Percentiles rank a stretch among this genome's conserved stretches.
These are phyloP conservation scores for Corbicula japonica DNA, from an alignment of 2,888 invertebrate genomes.

Conservation along the genomic window DNA sequence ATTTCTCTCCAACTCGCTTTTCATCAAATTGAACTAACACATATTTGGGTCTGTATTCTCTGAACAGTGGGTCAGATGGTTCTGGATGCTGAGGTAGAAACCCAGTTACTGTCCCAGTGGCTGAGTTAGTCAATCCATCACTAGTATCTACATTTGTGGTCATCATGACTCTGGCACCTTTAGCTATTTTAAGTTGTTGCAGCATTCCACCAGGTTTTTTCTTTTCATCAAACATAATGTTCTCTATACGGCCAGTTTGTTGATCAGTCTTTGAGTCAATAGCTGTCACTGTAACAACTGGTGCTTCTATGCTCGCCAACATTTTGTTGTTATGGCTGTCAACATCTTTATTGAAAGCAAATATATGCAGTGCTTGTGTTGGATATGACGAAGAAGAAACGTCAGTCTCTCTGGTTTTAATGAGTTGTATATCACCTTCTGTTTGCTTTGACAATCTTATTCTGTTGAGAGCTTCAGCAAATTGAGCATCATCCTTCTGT, in stretches of 20 bases:
- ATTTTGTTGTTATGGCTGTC: not conserved
- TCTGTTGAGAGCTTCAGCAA: too few relatives aligned
- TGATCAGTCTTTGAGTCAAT: not conserved
- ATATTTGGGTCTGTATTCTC: constrained; percentile 19
- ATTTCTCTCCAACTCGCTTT: constrained; percentile 3
- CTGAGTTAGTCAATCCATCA: constrained; percentile 1
- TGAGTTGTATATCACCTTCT: not conserved
- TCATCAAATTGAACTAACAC: constrained; percentile 15
- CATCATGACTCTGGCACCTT: not conserved
- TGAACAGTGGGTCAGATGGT: not conserved
- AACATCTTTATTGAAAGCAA: constrained; percentile 1
- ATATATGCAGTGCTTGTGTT: constrained; percentile 5
- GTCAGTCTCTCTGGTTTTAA: not conserved
- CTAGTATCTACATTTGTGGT: not conserved
- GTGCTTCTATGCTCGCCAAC: not conserved
- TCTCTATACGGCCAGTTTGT: not conserved
- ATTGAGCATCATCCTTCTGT: constrained; percentile 55
- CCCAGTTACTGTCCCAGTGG: not conserved
- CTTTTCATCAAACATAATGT: not conserved
- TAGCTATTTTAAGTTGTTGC: not conserved
- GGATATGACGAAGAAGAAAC: not conserved
- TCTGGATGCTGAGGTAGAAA: not conserved
- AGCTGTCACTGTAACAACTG: not conserved
- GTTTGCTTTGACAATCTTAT: too few relatives aligned
- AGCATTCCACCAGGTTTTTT: not conserved